Evolutionary conservation across 2,113 vertebrate species (phyloP).

Genomic region (Psittacus erithacus): DNA sequence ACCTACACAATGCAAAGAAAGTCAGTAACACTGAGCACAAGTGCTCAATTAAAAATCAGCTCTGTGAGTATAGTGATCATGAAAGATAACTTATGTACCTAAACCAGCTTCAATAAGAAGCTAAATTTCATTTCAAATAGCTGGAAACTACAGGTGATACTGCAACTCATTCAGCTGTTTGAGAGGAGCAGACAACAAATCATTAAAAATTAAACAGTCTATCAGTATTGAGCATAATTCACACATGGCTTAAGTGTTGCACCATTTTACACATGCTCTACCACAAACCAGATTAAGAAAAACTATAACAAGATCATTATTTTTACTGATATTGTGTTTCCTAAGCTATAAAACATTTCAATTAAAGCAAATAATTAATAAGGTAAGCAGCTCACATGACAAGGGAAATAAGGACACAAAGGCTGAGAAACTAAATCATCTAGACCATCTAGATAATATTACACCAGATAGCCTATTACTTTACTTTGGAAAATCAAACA

Average conservation of each 20-base stretch:
- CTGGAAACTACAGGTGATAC: not conserved
- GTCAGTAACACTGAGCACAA: rapidly evolving
- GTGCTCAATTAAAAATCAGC: not conserved
- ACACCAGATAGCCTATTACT: not conserved
- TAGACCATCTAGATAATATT: not conserved
- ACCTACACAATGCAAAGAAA: not conserved
- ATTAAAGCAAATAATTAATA: slow-evolving; percentile 19
- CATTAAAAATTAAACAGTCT: slow-evolving; percentile 15
- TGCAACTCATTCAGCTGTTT: not conserved
- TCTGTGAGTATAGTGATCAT: not conserved
- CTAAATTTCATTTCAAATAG: not conserved
- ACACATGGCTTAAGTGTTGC: not conserved
- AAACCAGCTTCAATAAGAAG: not conserved
- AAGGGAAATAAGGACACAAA: not conserved
- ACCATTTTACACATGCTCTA: not conserved
- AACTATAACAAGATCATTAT: not conserved
- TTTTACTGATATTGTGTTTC: not conserved
- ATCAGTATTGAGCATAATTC: not conserved
- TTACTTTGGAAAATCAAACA: not conserved
- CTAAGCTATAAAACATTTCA: not conserved
- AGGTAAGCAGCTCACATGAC: not conserved
- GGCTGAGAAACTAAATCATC: not conserved
- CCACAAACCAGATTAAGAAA: not conserved
- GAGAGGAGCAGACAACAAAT: not conserved
- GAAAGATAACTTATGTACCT: not conserved